phyloP scores from a whole-genome alignment of 2,797 vertebrate genomes.

The Diplodus puntazzo region DNA sequence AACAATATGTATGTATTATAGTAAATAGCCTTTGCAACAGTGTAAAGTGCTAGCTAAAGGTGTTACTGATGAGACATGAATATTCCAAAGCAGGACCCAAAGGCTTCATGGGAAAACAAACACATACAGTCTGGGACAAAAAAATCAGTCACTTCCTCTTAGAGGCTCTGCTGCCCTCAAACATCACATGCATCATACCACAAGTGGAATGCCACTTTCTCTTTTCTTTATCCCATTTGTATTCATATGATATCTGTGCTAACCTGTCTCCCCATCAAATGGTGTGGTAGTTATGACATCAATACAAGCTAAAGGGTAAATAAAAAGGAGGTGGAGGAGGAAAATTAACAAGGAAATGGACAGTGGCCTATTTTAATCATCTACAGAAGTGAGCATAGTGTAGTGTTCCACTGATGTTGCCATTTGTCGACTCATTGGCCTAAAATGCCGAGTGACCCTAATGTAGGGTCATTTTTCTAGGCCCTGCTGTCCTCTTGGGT shows the following conservation, averaged over 20 bases:
- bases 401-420: constrained; percentile 23
- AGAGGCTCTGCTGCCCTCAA: background rate
- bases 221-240: background rate
- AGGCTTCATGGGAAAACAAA: background rate
- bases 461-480: constrained; percentile 64
- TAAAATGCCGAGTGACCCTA: constrained; percentile 71
- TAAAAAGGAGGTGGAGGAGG: background rate
- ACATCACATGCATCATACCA: background rate
- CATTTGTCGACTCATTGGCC: constrained; percentile 64
- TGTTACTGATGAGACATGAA: background rate
- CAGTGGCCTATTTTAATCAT: constrained; percentile 42
- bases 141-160: constrained; percentile 7
- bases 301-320: constrained; percentile 12
- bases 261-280: background rate
- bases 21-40: background rate
- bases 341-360: constrained; percentile 1
- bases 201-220: background rate
- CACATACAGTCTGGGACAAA: background rate
- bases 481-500: constrained; percentile 71
- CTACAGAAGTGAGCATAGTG: constrained; percentile 35
- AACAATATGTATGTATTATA: background rate
- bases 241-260: constrained; percentile 5
- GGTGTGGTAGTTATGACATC: constrained; percentile 20
- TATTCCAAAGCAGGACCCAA: background rate
- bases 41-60: background rate